These are phyloP conservation scores for Corvus hawaiiensis DNA, from an alignment of 2,113 vertebrate species.

Conservation along the genomic window DNA sequence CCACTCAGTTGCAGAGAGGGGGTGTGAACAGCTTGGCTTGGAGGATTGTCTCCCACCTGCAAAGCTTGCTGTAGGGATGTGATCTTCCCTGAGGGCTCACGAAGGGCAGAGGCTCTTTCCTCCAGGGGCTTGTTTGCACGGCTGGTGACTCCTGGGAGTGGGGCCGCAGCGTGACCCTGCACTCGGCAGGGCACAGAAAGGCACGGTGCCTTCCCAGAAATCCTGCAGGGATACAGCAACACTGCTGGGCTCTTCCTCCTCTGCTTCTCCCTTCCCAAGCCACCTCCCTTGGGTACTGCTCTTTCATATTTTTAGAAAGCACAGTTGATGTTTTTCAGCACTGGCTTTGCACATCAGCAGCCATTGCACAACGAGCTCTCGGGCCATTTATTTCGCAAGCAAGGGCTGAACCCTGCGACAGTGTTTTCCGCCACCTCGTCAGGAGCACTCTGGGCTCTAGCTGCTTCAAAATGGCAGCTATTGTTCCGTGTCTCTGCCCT, in stretches of 20 bases:
- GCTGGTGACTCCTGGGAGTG: fast-evolving
- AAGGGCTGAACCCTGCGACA: fast-evolving
- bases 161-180: fast-evolving
- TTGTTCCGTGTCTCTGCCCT: not conserved
- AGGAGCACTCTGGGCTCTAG: not conserved
- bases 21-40: fast-evolving
- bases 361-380: not conserved
- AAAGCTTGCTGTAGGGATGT: not conserved
- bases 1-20: fast-evolving
- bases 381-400: not conserved
- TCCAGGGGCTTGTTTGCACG: not conserved
- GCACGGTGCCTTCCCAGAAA: fast-evolving
- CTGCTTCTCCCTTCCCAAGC: not conserved
- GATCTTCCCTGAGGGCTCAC: not conserved
- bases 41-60: not conserved
- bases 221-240: fast-evolving
- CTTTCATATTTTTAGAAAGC: conserved; percentile 6
- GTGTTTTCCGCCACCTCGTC: not conserved
- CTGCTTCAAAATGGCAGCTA: not conserved
- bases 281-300: not conserved
- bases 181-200: not conserved
- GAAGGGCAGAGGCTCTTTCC: not conserved
- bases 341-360: not conserved
- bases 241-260: not conserved
- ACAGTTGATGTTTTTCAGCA: not conserved